phyloP scores from a whole-genome alignment of 2,888 invertebrate genomes.

The Didymodactylos carnosus region DNA sequence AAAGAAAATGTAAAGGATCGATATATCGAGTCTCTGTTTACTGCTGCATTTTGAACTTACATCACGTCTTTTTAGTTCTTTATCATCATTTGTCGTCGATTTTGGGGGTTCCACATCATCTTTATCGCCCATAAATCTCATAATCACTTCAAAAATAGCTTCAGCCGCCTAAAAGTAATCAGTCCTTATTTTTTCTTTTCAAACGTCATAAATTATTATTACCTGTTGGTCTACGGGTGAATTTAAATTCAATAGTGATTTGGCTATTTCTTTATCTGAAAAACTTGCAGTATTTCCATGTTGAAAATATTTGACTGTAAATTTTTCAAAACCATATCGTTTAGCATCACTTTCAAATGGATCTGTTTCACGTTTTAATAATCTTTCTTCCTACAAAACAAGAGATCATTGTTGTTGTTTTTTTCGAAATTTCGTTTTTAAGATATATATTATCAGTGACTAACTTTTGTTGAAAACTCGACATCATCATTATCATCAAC shows the following conservation, averaged over 20 bases:
- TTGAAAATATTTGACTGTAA: conserved; percentile 95
- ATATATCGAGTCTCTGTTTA: too few species aligned
- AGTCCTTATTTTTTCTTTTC: too few species aligned
- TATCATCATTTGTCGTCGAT: not conserved
- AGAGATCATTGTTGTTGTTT: too few species aligned
- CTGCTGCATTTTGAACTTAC: too few species aligned
- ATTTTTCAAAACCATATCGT: conserved; percentile 93
- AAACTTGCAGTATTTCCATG: conserved; percentile 72
- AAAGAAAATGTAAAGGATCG: too few species aligned
- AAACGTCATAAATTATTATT: too few species aligned
- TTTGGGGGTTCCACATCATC: not conserved
- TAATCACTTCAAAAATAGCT: not conserved
- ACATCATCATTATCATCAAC: not conserved
- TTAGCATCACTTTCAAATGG: conserved; percentile 48
- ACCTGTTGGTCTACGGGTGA: conserved; percentile 77
- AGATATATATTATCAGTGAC: too few species aligned
- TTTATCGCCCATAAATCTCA: not conserved
- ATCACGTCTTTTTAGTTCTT: not conserved
- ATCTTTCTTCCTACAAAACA: not conserved
- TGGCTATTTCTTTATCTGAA: conserved; percentile 74
- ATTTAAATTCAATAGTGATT: conserved; percentile 70
- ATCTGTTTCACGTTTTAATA: not conserved
- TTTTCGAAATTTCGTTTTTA: too few species aligned
- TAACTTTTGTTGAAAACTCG: not conserved
- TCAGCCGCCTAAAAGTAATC: not conserved